Percentiles rank a stretch among this genome's conserved stretches.
phyloP scores from a whole-genome alignment of 2,797 vertebrate species.

The Clamator glandarius region DNA sequence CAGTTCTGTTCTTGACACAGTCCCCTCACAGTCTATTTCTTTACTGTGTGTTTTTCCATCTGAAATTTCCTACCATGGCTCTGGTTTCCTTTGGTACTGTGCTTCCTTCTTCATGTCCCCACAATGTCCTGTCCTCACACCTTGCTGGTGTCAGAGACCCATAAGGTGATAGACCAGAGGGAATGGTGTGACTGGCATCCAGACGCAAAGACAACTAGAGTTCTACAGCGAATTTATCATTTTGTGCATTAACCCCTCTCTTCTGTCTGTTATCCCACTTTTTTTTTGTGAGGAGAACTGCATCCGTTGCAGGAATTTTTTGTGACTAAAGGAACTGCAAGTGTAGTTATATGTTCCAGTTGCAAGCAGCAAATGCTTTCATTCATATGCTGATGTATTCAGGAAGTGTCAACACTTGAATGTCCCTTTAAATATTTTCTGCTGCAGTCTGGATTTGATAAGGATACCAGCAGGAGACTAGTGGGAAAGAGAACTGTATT shows the following conservation, averaged over 20 bases:
- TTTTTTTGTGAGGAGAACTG: not conserved
- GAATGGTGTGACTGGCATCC: not conserved
- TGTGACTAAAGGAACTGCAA: not conserved
- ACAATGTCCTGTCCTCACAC: not conserved
- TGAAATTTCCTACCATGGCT: not conserved
- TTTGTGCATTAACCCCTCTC: not conserved
- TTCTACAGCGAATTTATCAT: not conserved
- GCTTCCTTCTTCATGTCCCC: not conserved
- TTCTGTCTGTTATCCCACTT: not conserved
- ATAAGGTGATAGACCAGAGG: not conserved
- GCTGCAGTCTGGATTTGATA: constrained; percentile 44
- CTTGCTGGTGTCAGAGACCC: not conserved
- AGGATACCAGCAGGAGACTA: constrained; percentile 26
- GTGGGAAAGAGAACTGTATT: constrained; percentile 23
- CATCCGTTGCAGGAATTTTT: not conserved
- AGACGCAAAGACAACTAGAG: not conserved
- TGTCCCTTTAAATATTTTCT: constrained; percentile 59
- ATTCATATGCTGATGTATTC: not conserved
- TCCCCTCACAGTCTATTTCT: not conserved
- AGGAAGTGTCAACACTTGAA: constrained; percentile 18
- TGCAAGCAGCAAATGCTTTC: not conserved
- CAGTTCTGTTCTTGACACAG: not conserved
- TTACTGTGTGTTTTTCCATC: not conserved
- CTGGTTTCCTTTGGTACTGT: not conserved
- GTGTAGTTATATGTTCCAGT: not conserved